Percentiles rank a stretch among this genome's conserved stretches.
These are phyloP conservation scores for Clarias laeviceps DNA, from an alignment of 2,797 vertebrate species.

Conservation along the genomic window DNA sequence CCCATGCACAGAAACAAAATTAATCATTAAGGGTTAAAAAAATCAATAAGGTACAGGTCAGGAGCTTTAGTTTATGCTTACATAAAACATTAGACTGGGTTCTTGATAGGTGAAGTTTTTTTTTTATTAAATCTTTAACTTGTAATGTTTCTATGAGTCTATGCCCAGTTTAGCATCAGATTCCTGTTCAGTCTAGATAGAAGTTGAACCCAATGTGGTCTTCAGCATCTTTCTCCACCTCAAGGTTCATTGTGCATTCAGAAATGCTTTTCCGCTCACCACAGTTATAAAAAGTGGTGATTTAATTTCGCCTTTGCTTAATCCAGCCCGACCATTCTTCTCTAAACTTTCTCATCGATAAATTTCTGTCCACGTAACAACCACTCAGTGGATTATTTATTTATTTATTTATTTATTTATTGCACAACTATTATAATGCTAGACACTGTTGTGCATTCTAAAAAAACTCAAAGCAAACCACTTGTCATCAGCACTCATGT, in stretches of 20 bases:
- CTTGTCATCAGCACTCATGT: not conserved
- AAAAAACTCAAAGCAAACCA: not conserved
- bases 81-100: not conserved
- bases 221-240: not conserved
- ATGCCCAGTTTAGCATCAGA: not conserved
- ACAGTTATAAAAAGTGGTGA: not conserved
- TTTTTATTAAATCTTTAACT: not conserved
- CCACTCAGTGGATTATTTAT: not conserved
- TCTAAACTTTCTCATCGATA: not conserved
- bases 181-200: not conserved
- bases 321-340: not conserved
- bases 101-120: not conserved
- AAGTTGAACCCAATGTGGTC: not conserved
- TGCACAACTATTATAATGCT: not conserved
- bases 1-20: not conserved
- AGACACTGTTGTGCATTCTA: not conserved
- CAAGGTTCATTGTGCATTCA: not conserved
- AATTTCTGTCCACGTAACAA: not conserved
- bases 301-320: not conserved
- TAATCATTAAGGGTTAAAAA: not conserved
- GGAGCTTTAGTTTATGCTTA: not conserved
- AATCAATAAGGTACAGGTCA: not conserved
- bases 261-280: not conserved
- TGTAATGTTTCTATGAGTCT: not conserved
- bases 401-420: too few species aligned